Evolutionary conservation across 2,797 vertebrate genomes (phyloP).

Genomic region (Pampus argenteus): DNA sequence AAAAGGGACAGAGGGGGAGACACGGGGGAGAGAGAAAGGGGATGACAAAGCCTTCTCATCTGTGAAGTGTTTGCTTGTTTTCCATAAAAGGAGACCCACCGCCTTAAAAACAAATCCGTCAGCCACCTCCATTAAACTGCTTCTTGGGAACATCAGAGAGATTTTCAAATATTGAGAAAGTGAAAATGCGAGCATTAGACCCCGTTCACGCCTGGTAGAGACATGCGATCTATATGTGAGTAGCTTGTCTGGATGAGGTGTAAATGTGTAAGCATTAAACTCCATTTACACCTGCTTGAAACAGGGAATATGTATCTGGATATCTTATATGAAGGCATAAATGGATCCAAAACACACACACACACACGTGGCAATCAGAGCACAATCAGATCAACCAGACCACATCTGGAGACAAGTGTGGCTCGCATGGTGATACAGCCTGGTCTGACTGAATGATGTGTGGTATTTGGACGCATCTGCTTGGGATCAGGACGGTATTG

Average conservation of each 20-base stretch:
- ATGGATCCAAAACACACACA: not conserved
- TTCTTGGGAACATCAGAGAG: slow-evolving; percentile 34
- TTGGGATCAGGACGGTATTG: no score
- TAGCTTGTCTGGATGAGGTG: not conserved
- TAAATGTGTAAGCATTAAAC: not conserved
- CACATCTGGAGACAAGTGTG: no score
- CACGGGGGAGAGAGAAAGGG: not conserved
- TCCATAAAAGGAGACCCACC: slow-evolving; percentile 48
- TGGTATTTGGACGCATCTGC: no score
- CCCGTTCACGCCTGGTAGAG: slow-evolving; percentile 28
- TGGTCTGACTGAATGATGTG: no score
- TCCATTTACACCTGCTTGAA: not conserved
- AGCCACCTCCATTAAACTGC: slow-evolving; percentile 48
- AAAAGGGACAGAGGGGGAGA: slow-evolving; percentile 57
- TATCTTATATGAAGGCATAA: not conserved
- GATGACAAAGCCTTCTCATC: slow-evolving; percentile 54
- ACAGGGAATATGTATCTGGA: not conserved
- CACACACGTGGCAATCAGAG: not conserved
- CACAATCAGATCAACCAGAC: no score
- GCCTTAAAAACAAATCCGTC: slow-evolving; percentile 56
- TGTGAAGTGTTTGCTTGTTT: slow-evolving; percentile 69
- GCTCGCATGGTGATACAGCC: no score
- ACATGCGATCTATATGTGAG: not conserved
- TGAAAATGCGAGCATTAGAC: slow-evolving; percentile 32
- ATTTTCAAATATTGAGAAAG: slow-evolving; percentile 10